phyloP scores from a whole-genome alignment of 2,888 invertebrate genomes.

The Dasysyrphus albostriatus region DNA sequence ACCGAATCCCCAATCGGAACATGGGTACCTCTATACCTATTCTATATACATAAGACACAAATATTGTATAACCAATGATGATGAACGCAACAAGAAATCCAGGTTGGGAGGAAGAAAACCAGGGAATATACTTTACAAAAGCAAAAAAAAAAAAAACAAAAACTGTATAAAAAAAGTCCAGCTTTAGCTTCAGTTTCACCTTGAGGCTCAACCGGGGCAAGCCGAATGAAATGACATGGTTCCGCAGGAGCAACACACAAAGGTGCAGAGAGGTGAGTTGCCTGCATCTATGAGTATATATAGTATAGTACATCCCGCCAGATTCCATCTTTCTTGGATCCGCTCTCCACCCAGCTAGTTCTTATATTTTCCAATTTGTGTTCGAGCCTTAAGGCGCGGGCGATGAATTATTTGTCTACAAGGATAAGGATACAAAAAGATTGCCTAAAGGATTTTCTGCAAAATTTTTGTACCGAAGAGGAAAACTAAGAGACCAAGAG shows the following conservation, averaged over 20 bases:
- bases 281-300: conserved; percentile 49
- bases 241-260: conserved; percentile 60
- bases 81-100: conserved; percentile 37
- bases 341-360: conserved; percentile 77
- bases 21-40: not conserved
- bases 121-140: conserved; percentile 33
- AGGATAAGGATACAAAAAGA: conserved; percentile 76
- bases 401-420: conserved; percentile 78
- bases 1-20: conserved; percentile 44
- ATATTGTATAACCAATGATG: conserved; percentile 49
- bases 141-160: not conserved
- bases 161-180: conserved; percentile 54
- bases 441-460: conserved; percentile 71
- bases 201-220: conserved; percentile 68
- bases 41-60: conserved; percentile 10
- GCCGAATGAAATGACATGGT: conserved; percentile 71
- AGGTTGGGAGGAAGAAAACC: conserved; percentile 23
- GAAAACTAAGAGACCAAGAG: conserved; percentile 39
- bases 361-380: conserved; percentile 79
- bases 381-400: conserved; percentile 76
- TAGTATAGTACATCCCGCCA: conserved; percentile 27
- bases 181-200: conserved; percentile 69
- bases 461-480: conserved; percentile 59
- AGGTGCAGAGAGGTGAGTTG: conserved; percentile 67
- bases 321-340: conserved; percentile 64